These are phyloP conservation scores for Catocala nupta DNA, from an alignment of 2,888 invertebrate species.

Conservation along the genomic window DNA sequence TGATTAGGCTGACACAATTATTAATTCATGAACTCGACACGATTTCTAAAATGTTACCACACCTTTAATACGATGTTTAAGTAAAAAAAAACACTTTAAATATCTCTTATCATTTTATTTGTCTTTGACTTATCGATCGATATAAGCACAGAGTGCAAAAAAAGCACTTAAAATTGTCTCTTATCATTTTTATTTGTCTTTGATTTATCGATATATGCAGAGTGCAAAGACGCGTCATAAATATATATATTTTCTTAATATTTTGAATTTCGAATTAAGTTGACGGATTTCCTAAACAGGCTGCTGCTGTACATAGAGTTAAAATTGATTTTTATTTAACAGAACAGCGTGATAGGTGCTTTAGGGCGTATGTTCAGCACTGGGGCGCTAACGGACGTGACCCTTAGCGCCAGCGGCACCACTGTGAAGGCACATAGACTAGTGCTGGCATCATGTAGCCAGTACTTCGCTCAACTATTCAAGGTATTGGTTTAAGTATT, in stretches of 20 bases:
- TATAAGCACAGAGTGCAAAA: too few relatives aligned
- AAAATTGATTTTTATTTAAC: slow-evolving; percentile 62
- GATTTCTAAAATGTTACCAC: too few relatives aligned
- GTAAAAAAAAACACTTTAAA: too few relatives aligned
- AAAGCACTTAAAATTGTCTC: too few relatives aligned
- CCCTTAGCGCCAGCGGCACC: slow-evolving; percentile 94
- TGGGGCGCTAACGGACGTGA: slow-evolving; percentile 95
- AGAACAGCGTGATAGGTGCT: slow-evolving; percentile 92
- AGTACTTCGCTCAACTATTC: slow-evolving; percentile 96
- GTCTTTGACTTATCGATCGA: too few relatives aligned
- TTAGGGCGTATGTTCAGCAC: slow-evolving; percentile 92
- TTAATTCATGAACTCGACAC: too few relatives aligned
- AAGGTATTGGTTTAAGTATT: slow-evolving; percentile 83
- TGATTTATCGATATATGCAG: too few relatives aligned
- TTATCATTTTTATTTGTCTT: too few relatives aligned
- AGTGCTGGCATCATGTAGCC: slow-evolving; percentile 95
- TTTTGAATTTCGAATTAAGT: background rate
- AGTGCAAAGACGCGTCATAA: too few relatives aligned
- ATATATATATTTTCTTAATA: background rate
- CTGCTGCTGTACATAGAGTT: slow-evolving; percentile 31
- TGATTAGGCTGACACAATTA: too few relatives aligned
- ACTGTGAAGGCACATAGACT: slow-evolving; percentile 95
- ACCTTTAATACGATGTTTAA: too few relatives aligned
- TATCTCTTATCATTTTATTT: too few relatives aligned
- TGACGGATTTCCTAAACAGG: slow-evolving; percentile 34